Evolutionary conservation across 1,140 invertebrate species (phyloP), one percentile per base, ranked within the genome.

Genomic region (Patella vulgata): DNA sequence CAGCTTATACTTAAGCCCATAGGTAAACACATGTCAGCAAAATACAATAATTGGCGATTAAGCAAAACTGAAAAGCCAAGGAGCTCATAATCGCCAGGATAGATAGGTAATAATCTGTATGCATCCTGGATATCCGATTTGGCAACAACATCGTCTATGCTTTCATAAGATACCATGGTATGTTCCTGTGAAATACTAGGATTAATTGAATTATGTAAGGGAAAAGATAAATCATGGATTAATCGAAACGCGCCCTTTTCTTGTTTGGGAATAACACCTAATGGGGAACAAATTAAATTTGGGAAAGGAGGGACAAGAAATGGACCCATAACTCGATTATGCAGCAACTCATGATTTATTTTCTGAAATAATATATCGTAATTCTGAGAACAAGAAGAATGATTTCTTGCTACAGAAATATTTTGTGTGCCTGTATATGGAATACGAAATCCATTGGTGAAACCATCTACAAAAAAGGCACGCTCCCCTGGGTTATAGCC

Each of bases 1-100:
- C 64, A 73, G 9, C 56, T 58, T 23, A 36, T 56, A 19, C 57
- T 66, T 14, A 43, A 60, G 3, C 63, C 66, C 54, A 72, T 67
- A 11, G 63, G 68, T 21, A 72, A 23, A 57, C 53, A 66, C 3
- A 31, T 52, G 28, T 66, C 70, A 43, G 46, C 63, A 31, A 60
- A 69, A 44, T 43, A 70, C 25, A 36, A 25, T 5, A n/a, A n/a
- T 5, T n/a, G 5, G 25, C 5, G 19, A 5, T n/a, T 9, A 47
- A 47, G n/a, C 19, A 25, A 47, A 47, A 25, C 25, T 21, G 6
- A 21, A n/a, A 5, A 5, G 5, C 5, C n/a, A 25, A n/a, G 9
- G n/a, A 47, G 25, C n/a, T 9, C n/a, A 25, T n/a, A 47, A 9
- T 9, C 19, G 19, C n/a, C 44, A 21, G 25, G 25, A 47, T 47